Evolutionary conservation across 2,888 invertebrate genomes (phyloP).

Genomic region (Caenorhabditis japonica): DNA sequence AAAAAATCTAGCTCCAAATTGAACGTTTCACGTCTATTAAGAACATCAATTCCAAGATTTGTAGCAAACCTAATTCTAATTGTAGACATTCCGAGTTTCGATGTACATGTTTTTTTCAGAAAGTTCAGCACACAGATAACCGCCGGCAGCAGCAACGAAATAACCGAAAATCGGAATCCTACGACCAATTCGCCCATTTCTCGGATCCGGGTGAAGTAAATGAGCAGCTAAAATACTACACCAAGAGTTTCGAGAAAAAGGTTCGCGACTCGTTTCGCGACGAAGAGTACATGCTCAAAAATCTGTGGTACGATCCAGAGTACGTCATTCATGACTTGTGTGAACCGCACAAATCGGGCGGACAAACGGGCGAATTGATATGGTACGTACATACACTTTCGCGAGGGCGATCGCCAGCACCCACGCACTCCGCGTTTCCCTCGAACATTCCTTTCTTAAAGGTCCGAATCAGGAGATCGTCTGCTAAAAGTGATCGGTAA

Average conservation of each 20-base stretch:
- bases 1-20: too few relatives aligned
- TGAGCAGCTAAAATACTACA: constrained; percentile 47
- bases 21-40: too few relatives aligned
- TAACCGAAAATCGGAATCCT: constrained; percentile 39
- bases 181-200: constrained; percentile 27
- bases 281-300: constrained; percentile 59
- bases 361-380: constrained; percentile 61
- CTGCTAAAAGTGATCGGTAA: constrained; percentile 71
- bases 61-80: too few relatives aligned
- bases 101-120: constrained; percentile 22
- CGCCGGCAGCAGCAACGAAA: constrained; percentile 43
- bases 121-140: constrained; percentile 35
- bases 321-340: constrained; percentile 70
- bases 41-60: too few relatives aligned
- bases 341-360: constrained; percentile 69
- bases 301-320: constrained; percentile 61
- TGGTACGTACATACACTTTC: constrained; percentile 64
- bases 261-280: constrained; percentile 47
- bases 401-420: not conserved
- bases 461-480: constrained; percentile 75
- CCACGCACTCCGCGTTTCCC: too few relatives aligned
- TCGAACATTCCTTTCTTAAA: constrained; percentile 21
- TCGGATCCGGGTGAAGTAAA: constrained; percentile 43
- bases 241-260: constrained; percentile 38
- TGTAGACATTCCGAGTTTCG: too few relatives aligned